Percentiles rank a stretch among this genome's conserved stretches.
phyloP scores from a whole-genome alignment of 2,888 invertebrate genomes.

The Cantharis rustica region DNA sequence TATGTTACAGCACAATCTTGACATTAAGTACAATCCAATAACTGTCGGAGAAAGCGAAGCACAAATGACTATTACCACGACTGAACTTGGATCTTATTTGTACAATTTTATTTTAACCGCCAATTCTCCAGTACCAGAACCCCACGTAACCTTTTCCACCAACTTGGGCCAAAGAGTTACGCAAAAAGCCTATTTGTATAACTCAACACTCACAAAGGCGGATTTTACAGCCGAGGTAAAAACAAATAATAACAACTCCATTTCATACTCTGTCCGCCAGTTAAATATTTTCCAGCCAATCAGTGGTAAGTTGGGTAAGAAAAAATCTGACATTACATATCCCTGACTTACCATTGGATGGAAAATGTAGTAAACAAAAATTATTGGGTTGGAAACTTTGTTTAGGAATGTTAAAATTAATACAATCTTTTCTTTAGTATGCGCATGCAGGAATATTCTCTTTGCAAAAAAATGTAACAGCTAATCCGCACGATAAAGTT shows the following conservation, averaged over 20 bases:
- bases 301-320: too few species aligned
- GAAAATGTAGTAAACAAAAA: too few species aligned
- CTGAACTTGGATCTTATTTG: constrained; percentile 41
- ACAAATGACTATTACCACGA: constrained; percentile 35
- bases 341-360: too few species aligned
- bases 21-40: constrained; percentile 44
- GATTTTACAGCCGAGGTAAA: constrained; percentile 42
- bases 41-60: constrained; percentile 29
- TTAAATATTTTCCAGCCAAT: not conserved
- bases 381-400: too few species aligned
- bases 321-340: too few species aligned
- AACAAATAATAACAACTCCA: too few species aligned
- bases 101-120: constrained; percentile 44
- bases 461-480: constrained; percentile 29
- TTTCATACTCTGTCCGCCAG: not conserved
- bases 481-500: constrained; percentile 28
- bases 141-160: constrained; percentile 39
- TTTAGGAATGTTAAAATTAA: not conserved
- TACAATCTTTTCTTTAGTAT: constrained; percentile 34
- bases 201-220: constrained; percentile 35
- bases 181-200: constrained; percentile 37
- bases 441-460: constrained; percentile 39
- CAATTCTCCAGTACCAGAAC: constrained; percentile 40
- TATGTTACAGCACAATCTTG: constrained; percentile 33
- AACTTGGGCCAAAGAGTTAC: constrained; percentile 41